These are phyloP conservation scores for Psephotus haematonotus DNA, from an alignment of 2,113 vertebrate species.

Conservation along the genomic window DNA sequence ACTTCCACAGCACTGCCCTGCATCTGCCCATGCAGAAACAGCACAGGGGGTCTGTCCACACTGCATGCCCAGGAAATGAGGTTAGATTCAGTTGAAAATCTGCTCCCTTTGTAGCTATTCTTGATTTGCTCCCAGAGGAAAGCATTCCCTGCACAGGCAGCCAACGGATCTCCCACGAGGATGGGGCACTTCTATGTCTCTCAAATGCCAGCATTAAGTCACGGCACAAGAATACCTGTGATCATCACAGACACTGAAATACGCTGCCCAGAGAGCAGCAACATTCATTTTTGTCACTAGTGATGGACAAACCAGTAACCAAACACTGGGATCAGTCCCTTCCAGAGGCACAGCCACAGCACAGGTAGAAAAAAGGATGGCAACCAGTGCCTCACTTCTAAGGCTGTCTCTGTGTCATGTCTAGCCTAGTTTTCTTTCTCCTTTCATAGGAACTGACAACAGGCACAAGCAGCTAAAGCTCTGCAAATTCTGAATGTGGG, in stretches of 20 bases:
- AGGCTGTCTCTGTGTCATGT: background rate
- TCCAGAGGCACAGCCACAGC: background rate
- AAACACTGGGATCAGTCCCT: background rate
- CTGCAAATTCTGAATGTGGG: background rate
- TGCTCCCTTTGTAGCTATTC: background rate
- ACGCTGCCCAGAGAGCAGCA: background rate
- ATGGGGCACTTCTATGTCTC: background rate
- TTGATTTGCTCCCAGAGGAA: background rate
- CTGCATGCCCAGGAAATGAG: background rate
- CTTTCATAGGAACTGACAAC: background rate
- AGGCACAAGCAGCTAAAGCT: background rate
- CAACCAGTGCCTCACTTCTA: background rate
- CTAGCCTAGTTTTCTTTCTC: background rate
- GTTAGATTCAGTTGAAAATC: background rate
- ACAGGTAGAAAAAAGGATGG: background rate
- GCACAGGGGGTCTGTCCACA: background rate
- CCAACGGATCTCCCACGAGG: accelerated
- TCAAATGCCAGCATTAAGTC: background rate
- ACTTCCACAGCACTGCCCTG: background rate
- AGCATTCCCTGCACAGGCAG: background rate
- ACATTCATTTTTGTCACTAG: background rate
- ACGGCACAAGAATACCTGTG: background rate
- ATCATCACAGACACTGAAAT: accelerated
- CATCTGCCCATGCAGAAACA: background rate
- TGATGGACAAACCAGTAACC: background rate